These are phyloP conservation scores for Microplitis mediator DNA, from an alignment of 1,140 invertebrate genomes.

Conservation along the genomic window DNA sequence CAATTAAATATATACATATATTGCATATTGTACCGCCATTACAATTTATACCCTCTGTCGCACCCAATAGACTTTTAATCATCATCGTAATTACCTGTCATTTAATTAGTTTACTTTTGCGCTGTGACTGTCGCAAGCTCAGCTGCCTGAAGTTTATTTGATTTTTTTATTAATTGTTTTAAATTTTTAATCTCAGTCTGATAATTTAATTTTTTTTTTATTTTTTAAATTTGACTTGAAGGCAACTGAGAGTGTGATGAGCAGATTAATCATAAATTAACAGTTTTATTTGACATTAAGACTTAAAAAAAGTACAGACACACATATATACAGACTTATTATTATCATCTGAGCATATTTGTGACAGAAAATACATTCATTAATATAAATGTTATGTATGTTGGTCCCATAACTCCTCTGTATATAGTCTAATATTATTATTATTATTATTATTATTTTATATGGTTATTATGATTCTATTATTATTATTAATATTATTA, in stretches of 20 bases:
- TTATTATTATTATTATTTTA: constrained; percentile 29
- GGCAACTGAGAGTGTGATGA: too few relatives aligned
- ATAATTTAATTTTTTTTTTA: too few relatives aligned
- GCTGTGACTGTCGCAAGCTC: background rate
- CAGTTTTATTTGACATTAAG: too few relatives aligned
- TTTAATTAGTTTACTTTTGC: background rate
- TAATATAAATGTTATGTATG: constrained; percentile 52
- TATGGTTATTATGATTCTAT: constrained; percentile 37
- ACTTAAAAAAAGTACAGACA: constrained; percentile 1
- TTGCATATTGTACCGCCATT: background rate
- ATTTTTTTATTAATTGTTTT: background rate
- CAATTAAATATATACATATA: background rate
- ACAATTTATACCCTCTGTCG: background rate
- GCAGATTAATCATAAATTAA: background rate
- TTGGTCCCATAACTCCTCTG: constrained; percentile 50
- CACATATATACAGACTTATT: constrained; percentile 7
- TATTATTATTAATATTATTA: constrained; percentile 46
- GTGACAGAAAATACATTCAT: constrained; percentile 40
- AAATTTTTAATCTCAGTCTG: background rate
- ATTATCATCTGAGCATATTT: constrained; percentile 27
- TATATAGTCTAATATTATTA: constrained; percentile 55
- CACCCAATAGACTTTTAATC: too few relatives aligned
- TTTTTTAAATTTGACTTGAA: too few relatives aligned
- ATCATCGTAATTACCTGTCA: background rate
- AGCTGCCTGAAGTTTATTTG: background rate